Evolutionary conservation across 2,797 vertebrate genomes (phyloP), one percentile per base, ranked within the genome.

Genomic region (Masticophis lateralis): DNA sequence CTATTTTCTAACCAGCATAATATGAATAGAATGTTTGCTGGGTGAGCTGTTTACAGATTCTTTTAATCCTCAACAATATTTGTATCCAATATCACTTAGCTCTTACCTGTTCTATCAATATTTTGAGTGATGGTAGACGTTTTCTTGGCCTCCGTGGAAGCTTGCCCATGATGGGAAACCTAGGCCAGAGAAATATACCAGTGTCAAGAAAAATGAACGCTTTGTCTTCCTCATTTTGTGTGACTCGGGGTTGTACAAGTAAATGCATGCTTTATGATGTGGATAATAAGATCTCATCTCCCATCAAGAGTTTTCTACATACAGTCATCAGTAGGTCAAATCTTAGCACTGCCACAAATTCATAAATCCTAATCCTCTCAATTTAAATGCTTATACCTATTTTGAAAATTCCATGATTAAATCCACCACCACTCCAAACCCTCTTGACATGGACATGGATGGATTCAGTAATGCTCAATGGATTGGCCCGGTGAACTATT

Each of bases 91-190:
- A 43, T 47, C 25, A 47, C 14, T 74, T 20, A 74, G 93, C 6
- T 92, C 95, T 97, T 98, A 98, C 98, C 97, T 97, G 94, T 97
- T 96, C 97, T 96, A 90, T 97, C 97, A 96, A 94, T 91, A 93
- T 95, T 95, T 37, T 97, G 97, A 93, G 91, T 95, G 32, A 96
- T 86, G 32, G 96, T 95, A 94, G 98, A 96, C 94, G 94, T 92
- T 94, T 74, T 95, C 92, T 95, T 97, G 95, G 89, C 95, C 95
- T 97, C 97, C 69, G 93, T 37, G 20, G 88, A 96, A 92, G 95
- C 95, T 94, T 98, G 96, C 88, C 97, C 89, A 0, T 20, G 93
- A 92, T 95, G 95, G 95, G 97, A 97, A 91, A 95, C 95, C 98
- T 98, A 92, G 91, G n/a, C 93, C 37, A 89, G 74, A 86, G 28